These are phyloP conservation scores for Drosophila repletoides DNA, from an alignment of 1,140 invertebrate species.

Conservation along the genomic window DNA sequence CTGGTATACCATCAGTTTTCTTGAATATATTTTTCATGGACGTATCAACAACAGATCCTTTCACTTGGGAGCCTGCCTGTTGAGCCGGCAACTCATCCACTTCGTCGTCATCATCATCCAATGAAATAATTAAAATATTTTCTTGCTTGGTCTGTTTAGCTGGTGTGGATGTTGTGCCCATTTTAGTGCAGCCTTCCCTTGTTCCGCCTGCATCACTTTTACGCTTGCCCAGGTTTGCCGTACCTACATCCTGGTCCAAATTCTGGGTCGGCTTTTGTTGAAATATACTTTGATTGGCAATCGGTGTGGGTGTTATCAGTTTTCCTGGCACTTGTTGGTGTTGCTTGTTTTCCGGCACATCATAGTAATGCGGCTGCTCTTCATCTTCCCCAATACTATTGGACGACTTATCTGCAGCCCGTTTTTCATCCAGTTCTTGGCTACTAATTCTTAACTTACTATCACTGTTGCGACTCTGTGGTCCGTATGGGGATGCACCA, in stretches of 20 bases:
- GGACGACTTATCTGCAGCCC: too few relatives aligned
- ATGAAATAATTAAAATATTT: constrained; percentile 43
- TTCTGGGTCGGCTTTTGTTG: not conserved
- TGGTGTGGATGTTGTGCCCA: constrained; percentile 4
- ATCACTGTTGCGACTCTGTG: not conserved
- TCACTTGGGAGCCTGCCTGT: not conserved
- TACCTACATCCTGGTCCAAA: not conserved
- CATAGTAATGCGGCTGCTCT: too few relatives aligned
- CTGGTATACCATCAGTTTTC: constrained; percentile 84
- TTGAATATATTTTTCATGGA: constrained; percentile 71
- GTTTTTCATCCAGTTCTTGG: too few relatives aligned
- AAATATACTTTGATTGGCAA: not conserved
- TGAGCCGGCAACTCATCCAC: not conserved
- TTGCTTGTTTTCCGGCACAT: too few relatives aligned
- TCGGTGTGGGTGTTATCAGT: not conserved
- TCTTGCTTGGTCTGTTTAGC: constrained; percentile 48
- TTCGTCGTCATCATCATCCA: constrained; percentile 67
- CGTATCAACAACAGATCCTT: constrained; percentile 3
- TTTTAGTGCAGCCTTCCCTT: too few relatives aligned
- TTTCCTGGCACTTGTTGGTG: not conserved
- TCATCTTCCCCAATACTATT: too few relatives aligned
- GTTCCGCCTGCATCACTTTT: not conserved
- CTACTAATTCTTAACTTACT: too few relatives aligned
- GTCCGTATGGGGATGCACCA: too few relatives aligned
- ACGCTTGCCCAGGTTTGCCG: constrained; percentile 40